Evolutionary conservation across 2,888 invertebrate genomes (phyloP).

Genomic region (Cheilosia impressa): DNA sequence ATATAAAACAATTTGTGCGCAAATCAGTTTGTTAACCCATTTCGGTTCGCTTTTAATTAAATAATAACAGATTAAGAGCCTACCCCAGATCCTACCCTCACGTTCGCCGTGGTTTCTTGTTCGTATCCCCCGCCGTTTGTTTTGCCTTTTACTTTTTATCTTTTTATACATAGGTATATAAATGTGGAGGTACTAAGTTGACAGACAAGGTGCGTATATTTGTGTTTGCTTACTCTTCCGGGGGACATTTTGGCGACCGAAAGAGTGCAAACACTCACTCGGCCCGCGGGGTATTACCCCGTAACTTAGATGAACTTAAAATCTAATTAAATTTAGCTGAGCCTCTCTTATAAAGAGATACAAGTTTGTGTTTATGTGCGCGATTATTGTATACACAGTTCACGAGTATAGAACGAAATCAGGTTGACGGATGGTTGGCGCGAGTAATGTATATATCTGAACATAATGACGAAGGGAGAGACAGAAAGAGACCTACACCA

Average conservation of each 20-base stretch:
- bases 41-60: constrained; percentile 69
- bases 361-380: constrained; percentile 8
- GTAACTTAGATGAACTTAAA: constrained; percentile 74
- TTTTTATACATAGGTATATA: constrained; percentile 1
- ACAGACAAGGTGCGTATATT: constrained; percentile 12
- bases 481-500: constrained; percentile 50
- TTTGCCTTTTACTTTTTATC: neutral
- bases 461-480: constrained; percentile 23
- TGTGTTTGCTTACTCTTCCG: constrained; percentile 55
- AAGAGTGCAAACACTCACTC: constrained; percentile 70
- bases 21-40: constrained; percentile 73
- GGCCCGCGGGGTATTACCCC: constrained; percentile 61
- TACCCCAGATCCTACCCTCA: constrained; percentile 31
- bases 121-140: constrained; percentile 1
- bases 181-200: constrained; percentile 1
- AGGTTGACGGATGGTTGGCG: constrained; percentile 60
- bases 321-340: constrained; percentile 74
- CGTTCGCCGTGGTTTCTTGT: neutral
- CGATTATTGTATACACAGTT: neutral
- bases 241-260: constrained; percentile 69
- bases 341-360: constrained; percentile 51
- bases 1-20: constrained; percentile 64
- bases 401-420: constrained; percentile 34
- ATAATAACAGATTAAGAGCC: constrained; percentile 73
- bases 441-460: constrained; percentile 42